phyloP scores from a whole-genome alignment of 2,113 vertebrate species.

The Donacobius atricapilla region DNA sequence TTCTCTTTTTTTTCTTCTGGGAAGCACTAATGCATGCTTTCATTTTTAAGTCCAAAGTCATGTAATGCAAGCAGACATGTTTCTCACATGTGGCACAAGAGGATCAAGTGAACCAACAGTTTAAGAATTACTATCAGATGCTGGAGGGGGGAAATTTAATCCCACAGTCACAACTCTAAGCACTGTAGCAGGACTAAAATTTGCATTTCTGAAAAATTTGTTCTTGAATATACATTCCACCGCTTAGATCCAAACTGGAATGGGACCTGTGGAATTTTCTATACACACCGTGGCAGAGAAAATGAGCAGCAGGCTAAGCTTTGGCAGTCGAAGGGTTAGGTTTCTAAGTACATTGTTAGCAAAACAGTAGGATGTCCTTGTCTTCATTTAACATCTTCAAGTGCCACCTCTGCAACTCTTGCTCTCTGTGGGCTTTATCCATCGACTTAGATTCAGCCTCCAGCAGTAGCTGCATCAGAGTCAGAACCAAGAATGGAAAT shows the following conservation, averaged over 20 bases:
- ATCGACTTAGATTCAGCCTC: background rate
- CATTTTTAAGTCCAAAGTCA: background rate
- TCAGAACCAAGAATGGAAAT: background rate
- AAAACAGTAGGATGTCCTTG: background rate
- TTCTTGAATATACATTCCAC: background rate
- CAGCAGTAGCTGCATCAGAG: background rate
- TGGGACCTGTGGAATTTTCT: background rate
- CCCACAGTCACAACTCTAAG: background rate
- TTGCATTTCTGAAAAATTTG: background rate
- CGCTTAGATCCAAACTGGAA: background rate
- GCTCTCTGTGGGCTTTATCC: background rate
- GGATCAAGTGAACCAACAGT: background rate
- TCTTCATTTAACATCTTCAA: background rate
- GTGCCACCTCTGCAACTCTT: background rate
- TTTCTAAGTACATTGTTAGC: background rate
- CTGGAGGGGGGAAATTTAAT: background rate
- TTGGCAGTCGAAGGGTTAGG: background rate
- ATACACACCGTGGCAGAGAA: background rate
- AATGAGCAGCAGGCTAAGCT: background rate
- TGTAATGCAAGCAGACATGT: background rate
- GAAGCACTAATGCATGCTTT: background rate
- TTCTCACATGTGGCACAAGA: background rate
- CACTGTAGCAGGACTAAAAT: background rate
- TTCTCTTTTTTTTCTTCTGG: background rate
- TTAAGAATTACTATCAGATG: background rate